phyloP scores from a whole-genome alignment of 2,113 vertebrate genomes.

The Cromileptes altivelis region DNA sequence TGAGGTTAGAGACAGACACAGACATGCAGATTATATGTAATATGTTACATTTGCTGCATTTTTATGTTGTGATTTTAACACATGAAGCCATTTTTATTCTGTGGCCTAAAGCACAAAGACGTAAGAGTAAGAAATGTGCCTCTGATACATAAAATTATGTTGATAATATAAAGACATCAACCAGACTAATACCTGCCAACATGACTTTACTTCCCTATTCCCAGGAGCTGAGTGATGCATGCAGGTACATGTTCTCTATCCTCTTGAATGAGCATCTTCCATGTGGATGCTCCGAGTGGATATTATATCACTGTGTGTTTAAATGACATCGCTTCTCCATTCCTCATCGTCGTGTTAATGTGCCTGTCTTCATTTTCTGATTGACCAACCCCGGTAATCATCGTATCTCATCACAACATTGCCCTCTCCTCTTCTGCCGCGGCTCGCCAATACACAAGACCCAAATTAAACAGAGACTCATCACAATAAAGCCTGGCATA shows the following conservation, averaged over 20 bases:
- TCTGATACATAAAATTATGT: not conserved
- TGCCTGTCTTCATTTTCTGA: conserved; percentile 85
- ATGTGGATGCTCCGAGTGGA: conserved; percentile 48
- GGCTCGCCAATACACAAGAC: conserved; percentile 69
- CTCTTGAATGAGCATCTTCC: conserved; percentile 45
- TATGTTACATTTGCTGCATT: not conserved
- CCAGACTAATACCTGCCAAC: conserved; percentile 35
- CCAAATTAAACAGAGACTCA: conserved; percentile 84
- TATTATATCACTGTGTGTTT: conserved; percentile 67
- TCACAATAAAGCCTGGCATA: conserved; percentile 80
- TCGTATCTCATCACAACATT: conserved; percentile 77
- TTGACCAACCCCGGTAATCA: conserved; percentile 82
- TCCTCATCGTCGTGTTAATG: conserved; percentile 79
- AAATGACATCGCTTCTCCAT: conserved; percentile 77
- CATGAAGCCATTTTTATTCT: not conserved
- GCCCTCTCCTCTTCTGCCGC: conserved; percentile 67
- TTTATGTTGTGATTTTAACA: not conserved
- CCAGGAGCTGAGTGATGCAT: conserved; percentile 44
- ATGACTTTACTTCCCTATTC: conserved; percentile 27
- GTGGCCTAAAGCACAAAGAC: not conserved
- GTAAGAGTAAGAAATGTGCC: not conserved
- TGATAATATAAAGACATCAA: conserved; percentile 3
- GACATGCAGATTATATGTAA: not conserved
- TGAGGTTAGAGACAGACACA: not conserved
- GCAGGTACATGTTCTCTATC: conserved; percentile 16